Evolutionary conservation across 2,888 invertebrate species (phyloP).

Genomic region (Ceriagrion tenellum): DNA sequence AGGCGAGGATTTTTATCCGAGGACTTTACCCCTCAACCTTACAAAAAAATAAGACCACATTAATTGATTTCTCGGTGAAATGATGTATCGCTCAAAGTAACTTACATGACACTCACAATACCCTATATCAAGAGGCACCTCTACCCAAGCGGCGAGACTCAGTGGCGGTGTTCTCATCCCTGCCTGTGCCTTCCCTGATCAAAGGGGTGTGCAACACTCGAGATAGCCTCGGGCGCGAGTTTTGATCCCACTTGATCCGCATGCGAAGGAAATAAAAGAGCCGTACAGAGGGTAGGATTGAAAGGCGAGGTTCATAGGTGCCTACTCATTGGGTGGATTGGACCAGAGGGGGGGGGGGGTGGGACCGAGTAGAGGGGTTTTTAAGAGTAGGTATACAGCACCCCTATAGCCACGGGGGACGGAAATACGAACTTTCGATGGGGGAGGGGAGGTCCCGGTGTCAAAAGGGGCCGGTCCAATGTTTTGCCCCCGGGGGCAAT

Average conservation of each 20-base stretch:
- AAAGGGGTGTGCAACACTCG: background rate
- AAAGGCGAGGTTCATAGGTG: background rate
- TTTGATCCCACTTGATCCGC: conserved; percentile 5
- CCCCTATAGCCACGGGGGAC: background rate
- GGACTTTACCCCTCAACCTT: too few relatives aligned
- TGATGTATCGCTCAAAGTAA: too few relatives aligned
- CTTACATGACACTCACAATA: too few relatives aligned
- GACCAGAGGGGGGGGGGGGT: too few relatives aligned
- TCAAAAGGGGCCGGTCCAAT: background rate
- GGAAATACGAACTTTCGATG: background rate
- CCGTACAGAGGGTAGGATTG: background rate
- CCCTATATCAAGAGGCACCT: too few relatives aligned
- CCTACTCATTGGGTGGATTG: background rate
- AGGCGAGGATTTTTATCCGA: too few relatives aligned
- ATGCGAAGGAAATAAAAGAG: background rate
- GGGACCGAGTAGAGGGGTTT: background rate
- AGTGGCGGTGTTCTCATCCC: background rate
- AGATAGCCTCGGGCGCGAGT: background rate
- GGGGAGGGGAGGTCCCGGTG: background rate
- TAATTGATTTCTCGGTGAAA: too few relatives aligned
- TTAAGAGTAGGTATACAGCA: background rate
- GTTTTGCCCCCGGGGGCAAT: background rate
- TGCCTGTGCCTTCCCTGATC: background rate
- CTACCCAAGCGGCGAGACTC: too few relatives aligned
- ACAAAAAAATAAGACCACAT: too few relatives aligned